Evolutionary conservation across 2,888 invertebrate genomes (phyloP).

Genomic region (Mongoloraphidia duomilia): DNA sequence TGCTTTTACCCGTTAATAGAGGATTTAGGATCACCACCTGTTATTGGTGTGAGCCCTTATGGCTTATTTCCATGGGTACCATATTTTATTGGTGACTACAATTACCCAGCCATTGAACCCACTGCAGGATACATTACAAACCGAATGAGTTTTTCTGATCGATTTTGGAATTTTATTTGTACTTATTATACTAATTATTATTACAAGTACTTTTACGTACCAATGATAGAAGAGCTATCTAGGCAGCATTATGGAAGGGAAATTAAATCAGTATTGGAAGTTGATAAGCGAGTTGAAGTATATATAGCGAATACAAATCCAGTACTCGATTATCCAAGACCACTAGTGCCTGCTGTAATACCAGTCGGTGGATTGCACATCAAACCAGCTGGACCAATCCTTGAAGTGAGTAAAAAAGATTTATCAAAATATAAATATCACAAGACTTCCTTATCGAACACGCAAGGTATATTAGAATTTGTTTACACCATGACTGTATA

Average conservation of each 20-base stretch:
- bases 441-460: no score
- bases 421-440: no score
- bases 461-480: no score
- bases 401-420: slow-evolving; percentile 17
- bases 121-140: neutral
- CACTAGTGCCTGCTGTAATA: slow-evolving; percentile 22
- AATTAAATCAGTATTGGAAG: slow-evolving; percentile 11
- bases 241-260: neutral
- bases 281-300: slow-evolving; percentile 22
- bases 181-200: neutral
- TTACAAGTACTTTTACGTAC: no score
- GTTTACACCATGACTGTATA: no score
- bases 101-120: neutral
- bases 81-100: neutral
- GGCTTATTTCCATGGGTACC: neutral
- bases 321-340: slow-evolving; percentile 21
- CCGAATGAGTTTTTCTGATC: neutral
- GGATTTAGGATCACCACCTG: neutral
- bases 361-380: slow-evolving; percentile 22
- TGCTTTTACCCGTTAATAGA: slow-evolving; percentile 2
- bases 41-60: neutral
- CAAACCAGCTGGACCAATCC: slow-evolving; percentile 18
- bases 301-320: slow-evolving; percentile 24
- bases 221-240: neutral
- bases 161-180: slow-evolving; percentile 1